Conservation (phyloP, 2,113 vertebrate species). For the Lophura nycthemera region DNA sequence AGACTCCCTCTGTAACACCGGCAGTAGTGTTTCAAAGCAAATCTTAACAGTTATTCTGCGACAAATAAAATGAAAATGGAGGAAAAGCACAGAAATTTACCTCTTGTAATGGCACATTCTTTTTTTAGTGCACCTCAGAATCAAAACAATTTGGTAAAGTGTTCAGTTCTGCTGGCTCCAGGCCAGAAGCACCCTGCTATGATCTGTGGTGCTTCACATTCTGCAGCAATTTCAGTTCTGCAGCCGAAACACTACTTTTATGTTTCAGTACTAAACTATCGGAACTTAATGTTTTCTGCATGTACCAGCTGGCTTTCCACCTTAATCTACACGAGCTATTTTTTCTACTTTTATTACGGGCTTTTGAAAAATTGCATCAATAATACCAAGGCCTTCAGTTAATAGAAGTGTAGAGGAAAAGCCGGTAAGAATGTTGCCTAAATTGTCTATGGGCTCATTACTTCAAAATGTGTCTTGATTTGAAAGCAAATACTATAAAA, state of each 20-base stretch:
- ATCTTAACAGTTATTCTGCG: fast-evolving
- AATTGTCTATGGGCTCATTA: not conserved
- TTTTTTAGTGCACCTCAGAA: not conserved
- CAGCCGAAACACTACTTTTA: not conserved
- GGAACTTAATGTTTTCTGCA: not conserved
- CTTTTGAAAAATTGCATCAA: not conserved
- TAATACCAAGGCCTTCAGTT: not conserved
- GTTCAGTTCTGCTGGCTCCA: not conserved
- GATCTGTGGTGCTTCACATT: not conserved
- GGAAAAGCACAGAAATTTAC: not conserved
- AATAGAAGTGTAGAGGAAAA: not conserved
- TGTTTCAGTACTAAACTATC: not conserved
- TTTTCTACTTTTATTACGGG: not conserved
- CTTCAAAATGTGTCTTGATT: not conserved
- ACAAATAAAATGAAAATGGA: not conserved
- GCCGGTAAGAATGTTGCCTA: not conserved
- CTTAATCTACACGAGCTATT: not conserved
- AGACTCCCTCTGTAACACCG: not conserved
- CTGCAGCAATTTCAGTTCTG: not conserved
- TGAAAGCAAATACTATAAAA: not conserved
- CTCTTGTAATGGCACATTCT: not conserved
- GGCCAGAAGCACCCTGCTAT: not conserved
- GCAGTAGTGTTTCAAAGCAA: not conserved
- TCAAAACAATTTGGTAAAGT: not conserved
- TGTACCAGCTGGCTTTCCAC: not conserved